Conservation (phyloP, 2,888 invertebrate genomes). For the Bombylius major region DNA sequence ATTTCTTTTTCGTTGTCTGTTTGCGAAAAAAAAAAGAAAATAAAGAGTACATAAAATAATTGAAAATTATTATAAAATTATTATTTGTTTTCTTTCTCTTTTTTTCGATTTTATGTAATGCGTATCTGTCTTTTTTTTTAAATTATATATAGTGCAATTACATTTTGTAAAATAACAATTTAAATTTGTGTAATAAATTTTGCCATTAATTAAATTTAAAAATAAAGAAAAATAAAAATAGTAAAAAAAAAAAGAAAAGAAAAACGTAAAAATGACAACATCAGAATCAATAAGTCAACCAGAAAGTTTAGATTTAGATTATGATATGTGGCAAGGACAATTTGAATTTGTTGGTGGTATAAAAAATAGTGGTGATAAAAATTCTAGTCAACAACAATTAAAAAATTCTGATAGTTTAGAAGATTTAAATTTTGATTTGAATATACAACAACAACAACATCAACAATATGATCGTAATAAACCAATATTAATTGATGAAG, state of each 20-base stretch:
- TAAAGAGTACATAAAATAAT: too few relatives aligned
- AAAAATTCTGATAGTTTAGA: constrained; percentile 29
- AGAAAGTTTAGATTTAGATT: constrained; percentile 60
- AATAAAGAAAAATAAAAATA: neutral
- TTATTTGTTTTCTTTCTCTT: too few relatives aligned
- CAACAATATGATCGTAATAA: constrained; percentile 18
- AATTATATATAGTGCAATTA: too few relatives aligned
- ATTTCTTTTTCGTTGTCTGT: too few relatives aligned
- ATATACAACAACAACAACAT: constrained; percentile 13
- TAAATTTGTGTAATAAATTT: too few relatives aligned
- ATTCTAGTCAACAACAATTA: constrained; percentile 20
- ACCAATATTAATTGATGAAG: constrained; percentile 35
- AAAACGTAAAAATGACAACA: constrained; percentile 4
- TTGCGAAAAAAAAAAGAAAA: too few relatives aligned
- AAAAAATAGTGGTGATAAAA: constrained; percentile 17
- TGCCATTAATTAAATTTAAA: too few relatives aligned
- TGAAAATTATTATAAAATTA: too few relatives aligned
- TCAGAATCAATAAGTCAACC: constrained; percentile 35
- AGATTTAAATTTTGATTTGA: constrained; percentile 29
- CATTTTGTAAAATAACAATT: too few relatives aligned
- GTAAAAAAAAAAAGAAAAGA: neutral
- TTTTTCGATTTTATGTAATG: too few relatives aligned
- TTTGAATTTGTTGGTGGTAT: constrained; percentile 61
- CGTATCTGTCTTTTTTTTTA: too few relatives aligned
- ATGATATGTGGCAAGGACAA: constrained; percentile 82